Conservation (phyloP, 1,140 invertebrate species). For the Melitaea cinxia region DNA sequence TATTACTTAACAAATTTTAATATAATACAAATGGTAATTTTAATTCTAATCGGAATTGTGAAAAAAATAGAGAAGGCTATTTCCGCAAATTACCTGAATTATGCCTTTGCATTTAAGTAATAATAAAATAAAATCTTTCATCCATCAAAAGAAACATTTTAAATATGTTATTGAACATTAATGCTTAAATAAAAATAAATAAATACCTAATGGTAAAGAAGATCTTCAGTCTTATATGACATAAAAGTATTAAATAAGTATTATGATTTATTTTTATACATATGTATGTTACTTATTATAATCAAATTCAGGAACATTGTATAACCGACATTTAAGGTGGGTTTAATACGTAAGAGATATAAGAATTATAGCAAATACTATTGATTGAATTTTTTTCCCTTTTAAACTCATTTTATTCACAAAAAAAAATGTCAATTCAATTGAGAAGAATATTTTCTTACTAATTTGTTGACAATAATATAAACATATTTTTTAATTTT, state of each 20-base stretch:
- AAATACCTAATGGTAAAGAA: constrained; percentile 10
- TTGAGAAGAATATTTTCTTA: neutral
- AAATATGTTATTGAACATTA: constrained; percentile 13
- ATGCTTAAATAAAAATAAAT: constrained; percentile 8
- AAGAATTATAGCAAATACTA: neutral
- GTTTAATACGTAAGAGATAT: neutral
- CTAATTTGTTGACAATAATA: no score
- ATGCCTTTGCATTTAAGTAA: no score
- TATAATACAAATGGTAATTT: no score
- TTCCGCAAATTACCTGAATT: no score
- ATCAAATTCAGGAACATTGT: constrained; percentile 2
- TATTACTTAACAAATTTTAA: no score
- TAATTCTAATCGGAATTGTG: no score
- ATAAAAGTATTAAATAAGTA: no score
- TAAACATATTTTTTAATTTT: neutral
- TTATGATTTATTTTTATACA: no score
- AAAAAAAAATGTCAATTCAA: no score
- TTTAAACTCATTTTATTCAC: no score
- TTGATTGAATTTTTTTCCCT: no score
- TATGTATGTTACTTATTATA: neutral
- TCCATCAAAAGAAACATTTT: constrained; percentile 2
- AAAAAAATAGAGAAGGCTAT: no score
- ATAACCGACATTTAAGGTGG: neutral
- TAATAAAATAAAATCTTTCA: constrained; percentile 17
- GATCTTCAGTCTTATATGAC: constrained; percentile 29